Evolutionary conservation across 1,140 invertebrate species (phyloP), one percentile per base, ranked within the genome.

Genomic region (Protaetia brevitarsis): DNA sequence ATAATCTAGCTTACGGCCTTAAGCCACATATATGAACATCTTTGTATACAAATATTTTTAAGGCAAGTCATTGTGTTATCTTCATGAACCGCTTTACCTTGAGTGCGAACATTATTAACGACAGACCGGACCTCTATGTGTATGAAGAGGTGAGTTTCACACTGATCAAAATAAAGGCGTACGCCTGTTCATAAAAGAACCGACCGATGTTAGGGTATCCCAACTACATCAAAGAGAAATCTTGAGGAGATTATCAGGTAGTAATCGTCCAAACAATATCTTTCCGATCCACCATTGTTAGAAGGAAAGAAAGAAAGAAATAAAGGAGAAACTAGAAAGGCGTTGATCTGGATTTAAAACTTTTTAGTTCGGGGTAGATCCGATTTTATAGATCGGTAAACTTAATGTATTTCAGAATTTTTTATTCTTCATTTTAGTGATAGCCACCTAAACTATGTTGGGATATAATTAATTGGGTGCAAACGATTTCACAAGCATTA

Each of bases 51-150:
- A 51, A 51, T 51, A 51, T 45, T 45, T 45, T 51, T 2, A 51
- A 19, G 41, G 41, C 26, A 7, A 8, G 16, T 51, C 26, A 19
- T 19, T 51, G 26, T 51, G 16, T 51, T 10, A 51, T 19, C 41
- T 23, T 51, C 19, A 19, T 7, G 16, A 23, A 23, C 26, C 41
- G 8, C 7, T 51, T 51, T 19, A 19, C 19, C 26, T 51, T 23
- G 26, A 51, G 41, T 51, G 41, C 26, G 41, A 51, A 51, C 41
- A 51, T 51, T 51, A 51, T 51, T 51, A 51, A 51, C 41, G 26
- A 23, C 3, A 51, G 41, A 51, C 41, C 41, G 16, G 41, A 23
- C 41, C 19, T 51, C 19, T 51, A 51, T 51, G 41, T 7, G 16
- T 19, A 51, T 51, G 5, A 51, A 19, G 41, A 51, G 13, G 19